Base-by-base conservation (phyloP, 2,113 vertebrate species). In the Aegithalos caudatus region DNA sequence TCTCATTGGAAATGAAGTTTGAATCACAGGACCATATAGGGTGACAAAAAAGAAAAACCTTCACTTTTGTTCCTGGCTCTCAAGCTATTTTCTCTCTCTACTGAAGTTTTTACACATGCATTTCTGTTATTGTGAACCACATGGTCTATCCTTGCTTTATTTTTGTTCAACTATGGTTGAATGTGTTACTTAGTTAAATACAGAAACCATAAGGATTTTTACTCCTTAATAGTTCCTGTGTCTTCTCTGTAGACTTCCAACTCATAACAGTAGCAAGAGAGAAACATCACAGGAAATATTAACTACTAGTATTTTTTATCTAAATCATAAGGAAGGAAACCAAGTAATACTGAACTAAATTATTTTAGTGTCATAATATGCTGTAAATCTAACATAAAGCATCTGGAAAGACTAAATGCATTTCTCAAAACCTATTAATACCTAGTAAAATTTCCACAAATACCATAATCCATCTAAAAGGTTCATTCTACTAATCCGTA, bases 1-100 rank as follows among this genome's bases (percentile, higher is more conserved):
- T 45, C n/a, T 96, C 47, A 92, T 33, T 94, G 88, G 45, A 94
- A 94, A 72, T 50, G 71, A 72, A 33, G 42, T 66, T 95, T 79
- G 50, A 89, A 56, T 97, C 72, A 66, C 42, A 33, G 58, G 20
- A 61, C 69, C 33, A 57, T 88, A 86, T 67, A 80, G 66, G 22
- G 54, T 77, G 76, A 66, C 70, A 40, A 86, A 65, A 62, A 96
- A 82, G 6, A 73, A 38, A 85, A 90, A 47, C 19, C 8, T 48
- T 83, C 25, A 37, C 22, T 70, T 85, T 61, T 56, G n/a, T 89
- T 92, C 65, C 35, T 87, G 74, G 50, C 54, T 85, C 40, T 93
- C 67, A 47, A 91, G 53, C 33, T 89, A 20, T 70, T 88, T 73
- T 57, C 28, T 64, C 23, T 44, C 44, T 82, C n/a, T 60, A 1